phyloP scores from a whole-genome alignment of 2,113 vertebrate species.

The Perca flavescens region DNA sequence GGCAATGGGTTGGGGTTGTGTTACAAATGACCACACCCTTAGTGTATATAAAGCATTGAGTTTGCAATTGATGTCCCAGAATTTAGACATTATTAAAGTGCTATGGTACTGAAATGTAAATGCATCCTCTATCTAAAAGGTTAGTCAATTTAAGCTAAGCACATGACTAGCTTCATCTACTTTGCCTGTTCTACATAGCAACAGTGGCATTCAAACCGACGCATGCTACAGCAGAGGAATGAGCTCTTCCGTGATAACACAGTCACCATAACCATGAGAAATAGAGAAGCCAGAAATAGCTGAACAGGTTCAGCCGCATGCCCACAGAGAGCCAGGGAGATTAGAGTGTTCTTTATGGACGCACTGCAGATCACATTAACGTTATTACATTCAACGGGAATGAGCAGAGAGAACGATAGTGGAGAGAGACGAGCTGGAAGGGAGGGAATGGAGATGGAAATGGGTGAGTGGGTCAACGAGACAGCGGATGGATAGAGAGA shows the following conservation, averaged over 20 bases:
- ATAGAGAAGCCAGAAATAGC: conserved; percentile 69
- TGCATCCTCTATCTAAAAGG: neutral
- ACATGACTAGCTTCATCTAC: neutral
- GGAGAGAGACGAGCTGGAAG: conserved; percentile 10
- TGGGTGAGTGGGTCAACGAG: conserved; percentile 23
- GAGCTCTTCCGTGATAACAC: conserved; percentile 42
- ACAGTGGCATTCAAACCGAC: conserved; percentile 18
- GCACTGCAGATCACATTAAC: conserved; percentile 74
- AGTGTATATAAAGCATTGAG: neutral
- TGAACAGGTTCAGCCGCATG: conserved; percentile 51
- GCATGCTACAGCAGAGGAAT: conserved; percentile 43
- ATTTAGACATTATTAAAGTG: neutral
- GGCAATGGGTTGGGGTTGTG: too few species aligned
- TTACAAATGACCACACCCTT: neutral
- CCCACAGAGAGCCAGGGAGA: conserved; percentile 63
- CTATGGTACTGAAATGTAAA: neutral
- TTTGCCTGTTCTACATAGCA: neutral
- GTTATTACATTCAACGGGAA: conserved; percentile 65
- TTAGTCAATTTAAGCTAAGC: neutral
- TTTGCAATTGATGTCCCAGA: neutral
- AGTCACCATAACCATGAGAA: conserved; percentile 67
- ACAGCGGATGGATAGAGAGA: neutral
- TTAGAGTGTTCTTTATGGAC: conserved; percentile 78
- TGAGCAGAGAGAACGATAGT: conserved; percentile 9
- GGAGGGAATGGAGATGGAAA: conserved; percentile 19